Conservation (phyloP, 1,140 invertebrate genomes). For the Sycophaga agraensis region DNA sequence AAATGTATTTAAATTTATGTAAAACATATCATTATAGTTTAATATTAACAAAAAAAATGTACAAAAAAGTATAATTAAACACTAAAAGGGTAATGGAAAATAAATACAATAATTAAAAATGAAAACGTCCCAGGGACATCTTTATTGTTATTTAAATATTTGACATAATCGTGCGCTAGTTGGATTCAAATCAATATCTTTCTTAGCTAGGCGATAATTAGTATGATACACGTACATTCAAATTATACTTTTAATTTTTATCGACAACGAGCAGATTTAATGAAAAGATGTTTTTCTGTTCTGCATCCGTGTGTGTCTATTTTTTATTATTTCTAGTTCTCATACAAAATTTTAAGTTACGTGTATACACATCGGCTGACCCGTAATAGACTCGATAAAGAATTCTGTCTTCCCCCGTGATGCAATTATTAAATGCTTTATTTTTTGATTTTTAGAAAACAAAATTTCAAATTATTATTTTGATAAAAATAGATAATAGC, state of each 20-base stretch:
- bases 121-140: slow-evolving; percentile 46
- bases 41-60: too few species aligned
- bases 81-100: not conserved
- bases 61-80: not conserved
- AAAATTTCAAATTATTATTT: slow-evolving; percentile 8
- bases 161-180: slow-evolving; percentile 50
- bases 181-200: slow-evolving; percentile 42
- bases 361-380: slow-evolving; percentile 27
- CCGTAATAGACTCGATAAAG: slow-evolving; percentile 19
- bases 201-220: slow-evolving; percentile 46
- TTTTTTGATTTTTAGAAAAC: slow-evolving; percentile 14
- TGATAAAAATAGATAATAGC: slow-evolving; percentile 18
- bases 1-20: too few species aligned
- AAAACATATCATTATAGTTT: too few species aligned
- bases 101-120: slow-evolving; percentile 42
- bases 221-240: slow-evolving; percentile 51
- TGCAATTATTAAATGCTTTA: slow-evolving; percentile 13
- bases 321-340: slow-evolving; percentile 26
- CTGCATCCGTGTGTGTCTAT: slow-evolving; percentile 24
- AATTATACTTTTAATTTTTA: too few species aligned
- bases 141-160: slow-evolving; percentile 48
- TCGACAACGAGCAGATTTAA: too few species aligned
- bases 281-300: too few species aligned
- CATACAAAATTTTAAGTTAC: slow-evolving; percentile 42
- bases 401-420: slow-evolving; percentile 2